Base-by-base conservation (phyloP, 2,888 invertebrate species). In the Scelioninae gen. 2 region DNA sequence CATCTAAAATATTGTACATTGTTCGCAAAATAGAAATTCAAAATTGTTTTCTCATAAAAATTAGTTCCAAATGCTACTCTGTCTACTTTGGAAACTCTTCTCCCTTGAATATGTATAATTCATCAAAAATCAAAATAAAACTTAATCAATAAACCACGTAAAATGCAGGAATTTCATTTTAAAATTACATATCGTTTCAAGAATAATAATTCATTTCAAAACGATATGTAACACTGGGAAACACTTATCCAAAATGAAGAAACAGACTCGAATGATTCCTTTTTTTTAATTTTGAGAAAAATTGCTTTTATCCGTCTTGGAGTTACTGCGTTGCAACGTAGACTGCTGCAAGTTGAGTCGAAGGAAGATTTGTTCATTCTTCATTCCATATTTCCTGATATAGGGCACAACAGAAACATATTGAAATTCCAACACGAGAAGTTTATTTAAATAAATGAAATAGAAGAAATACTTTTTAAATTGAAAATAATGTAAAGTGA, bases 321-420 rank as follows among this genome's bases (percentile, higher is more conserved):
- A 78, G 81, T 78, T 77, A 78, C 75, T 77, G 76, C 75, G 79
- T 76, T 78, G 76, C 71, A 75, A 79, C 76, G 78, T 55, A 71
- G 76, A 73, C 75, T 72, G 61, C 75, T 77, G 74, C 75, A 78
- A 75, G 77, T 63, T 75, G 77, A 50, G 77, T 76, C 76, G 74
- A 48, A 78, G 72, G 79, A 76, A 70, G 78, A 77, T 75, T 74
- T 65, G 78, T 79, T 83, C 83, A 84, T 76, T 84, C 82, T 79
- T 82, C 83, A 71, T 81, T 84, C 77, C 81, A 80, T 78, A 82
- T 81, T 81, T 83, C 84, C 84, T 84, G 81, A 82, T 82, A 79
- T 72, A 77, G 79, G 76, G 48, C 7, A 79, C 81, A 81, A 82
- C 78, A 81, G 76, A 81, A 77, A 79, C 75, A 77, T 79, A 63